phyloP scores from a whole-genome alignment of 2,797 vertebrate genomes.

The Lepidocolaptes lacrymiger region DNA sequence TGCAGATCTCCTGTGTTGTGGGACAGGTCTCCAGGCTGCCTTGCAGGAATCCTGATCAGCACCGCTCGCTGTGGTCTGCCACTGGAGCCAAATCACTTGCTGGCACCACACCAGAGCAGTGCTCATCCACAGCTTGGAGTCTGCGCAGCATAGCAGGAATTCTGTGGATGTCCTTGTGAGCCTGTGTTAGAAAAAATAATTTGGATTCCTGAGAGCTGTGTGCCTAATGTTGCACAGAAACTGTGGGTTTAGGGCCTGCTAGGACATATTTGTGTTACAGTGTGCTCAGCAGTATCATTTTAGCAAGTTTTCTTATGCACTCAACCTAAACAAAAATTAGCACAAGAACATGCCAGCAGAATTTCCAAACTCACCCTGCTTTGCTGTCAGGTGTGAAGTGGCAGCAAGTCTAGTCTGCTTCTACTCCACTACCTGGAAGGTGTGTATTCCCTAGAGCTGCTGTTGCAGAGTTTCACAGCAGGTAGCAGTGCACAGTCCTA shows the following conservation, averaged over 20 bases:
- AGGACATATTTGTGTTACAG: not conserved
- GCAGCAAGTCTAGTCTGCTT: not conserved
- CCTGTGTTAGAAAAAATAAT: not conserved
- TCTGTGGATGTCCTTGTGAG: not conserved
- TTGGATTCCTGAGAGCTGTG: not conserved
- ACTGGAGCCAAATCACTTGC: accelerated
- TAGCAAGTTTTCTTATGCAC: not conserved
- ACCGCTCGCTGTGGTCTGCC: not conserved
- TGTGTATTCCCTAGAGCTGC: not conserved
- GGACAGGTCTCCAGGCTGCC: not conserved
- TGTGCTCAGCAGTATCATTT: not conserved
- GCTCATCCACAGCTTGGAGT: not conserved
- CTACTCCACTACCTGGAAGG: not conserved
- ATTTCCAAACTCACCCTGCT: not conserved
- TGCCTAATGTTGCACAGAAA: not conserved
- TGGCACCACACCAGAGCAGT: not conserved
- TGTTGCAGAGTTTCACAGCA: not conserved
- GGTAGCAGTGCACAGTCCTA: not conserved
- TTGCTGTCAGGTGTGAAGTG: not conserved
- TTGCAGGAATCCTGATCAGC: not conserved
- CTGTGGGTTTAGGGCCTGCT: not conserved
- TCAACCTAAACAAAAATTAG: not conserved
- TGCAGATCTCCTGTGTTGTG: not conserved
- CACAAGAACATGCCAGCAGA: not conserved
- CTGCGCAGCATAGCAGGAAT: not conserved